These are phyloP conservation scores for Bubo blakistoni DNA, from an alignment of 2,113 vertebrate genomes.

Conservation along the genomic window DNA sequence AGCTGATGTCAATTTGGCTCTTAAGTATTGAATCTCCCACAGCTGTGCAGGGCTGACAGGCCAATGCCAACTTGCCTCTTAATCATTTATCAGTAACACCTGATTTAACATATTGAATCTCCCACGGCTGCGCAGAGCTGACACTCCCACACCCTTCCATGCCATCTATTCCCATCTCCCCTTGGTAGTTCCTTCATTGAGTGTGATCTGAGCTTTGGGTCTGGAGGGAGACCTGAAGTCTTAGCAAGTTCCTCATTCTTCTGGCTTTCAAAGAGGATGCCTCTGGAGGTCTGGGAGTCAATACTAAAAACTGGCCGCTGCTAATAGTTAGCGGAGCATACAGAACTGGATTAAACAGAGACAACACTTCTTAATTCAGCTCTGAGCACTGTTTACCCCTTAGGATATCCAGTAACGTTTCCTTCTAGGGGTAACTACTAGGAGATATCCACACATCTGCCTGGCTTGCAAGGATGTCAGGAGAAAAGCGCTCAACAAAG, in stretches of 20 bases:
- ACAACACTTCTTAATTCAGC: neutral
- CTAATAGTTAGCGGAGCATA: fast-evolving
- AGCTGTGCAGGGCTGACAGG: too few relatives aligned
- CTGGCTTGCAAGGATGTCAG: slow-evolving; percentile 23
- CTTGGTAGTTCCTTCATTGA: neutral
- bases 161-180: neutral
- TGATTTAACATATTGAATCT: too few relatives aligned
- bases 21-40: too few relatives aligned
- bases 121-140: too few relatives aligned
- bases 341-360: neutral
- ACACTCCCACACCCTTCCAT: neutral
- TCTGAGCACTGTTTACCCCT: slow-evolving; percentile 12
- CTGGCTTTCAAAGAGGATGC: neutral
- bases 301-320: neutral
- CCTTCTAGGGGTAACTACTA: slow-evolving; percentile 25
- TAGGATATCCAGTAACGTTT: slow-evolving; percentile 30
- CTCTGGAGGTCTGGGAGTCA: neutral
- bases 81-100: too few relatives aligned
- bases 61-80: too few relatives aligned
- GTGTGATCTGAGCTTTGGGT: neutral
- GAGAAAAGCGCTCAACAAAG: slow-evolving; percentile 34
- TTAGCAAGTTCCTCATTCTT: neutral
- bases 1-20: too few relatives aligned
- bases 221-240: neutral
- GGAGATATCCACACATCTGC: slow-evolving; percentile 35